phyloP scores from a whole-genome alignment of 2,113 vertebrate genomes.

The Manacus vitellinus region DNA sequence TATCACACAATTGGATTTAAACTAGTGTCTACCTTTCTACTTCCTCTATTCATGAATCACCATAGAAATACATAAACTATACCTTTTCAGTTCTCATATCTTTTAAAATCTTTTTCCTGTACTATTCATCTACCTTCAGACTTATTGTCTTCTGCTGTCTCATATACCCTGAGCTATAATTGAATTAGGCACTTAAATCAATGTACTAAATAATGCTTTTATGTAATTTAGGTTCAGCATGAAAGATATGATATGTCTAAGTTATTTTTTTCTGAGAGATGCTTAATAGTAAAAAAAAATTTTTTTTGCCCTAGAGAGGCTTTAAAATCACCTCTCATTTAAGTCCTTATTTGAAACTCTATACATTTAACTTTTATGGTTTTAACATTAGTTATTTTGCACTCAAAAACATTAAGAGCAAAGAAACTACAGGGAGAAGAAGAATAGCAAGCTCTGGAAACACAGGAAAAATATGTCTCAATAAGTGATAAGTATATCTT shows the following conservation, averaged over 20 bases:
- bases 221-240: not conserved
- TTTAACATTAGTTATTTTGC: not conserved
- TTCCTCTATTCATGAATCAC: not conserved
- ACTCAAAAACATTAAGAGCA: not conserved
- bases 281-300: not conserved
- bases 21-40: not conserved
- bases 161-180: not conserved
- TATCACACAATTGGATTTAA: not conserved
- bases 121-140: not conserved
- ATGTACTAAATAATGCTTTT: not conserved
- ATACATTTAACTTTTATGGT: not conserved
- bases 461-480: not conserved
- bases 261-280: not conserved
- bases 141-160: not conserved
- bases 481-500: not conserved
- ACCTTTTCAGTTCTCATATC: not conserved
- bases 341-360: not conserved
- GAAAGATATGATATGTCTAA: not conserved
- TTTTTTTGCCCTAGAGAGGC: not conserved
- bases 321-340: not conserved
- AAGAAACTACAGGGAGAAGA: not conserved
- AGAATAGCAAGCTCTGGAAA: not conserved
- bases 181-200: not conserved
- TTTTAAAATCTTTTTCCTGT: not conserved
- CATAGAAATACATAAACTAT: not conserved